phyloP scores from a whole-genome alignment of 2,113 vertebrate species.

The Sylvilagus bachmani region DNA sequence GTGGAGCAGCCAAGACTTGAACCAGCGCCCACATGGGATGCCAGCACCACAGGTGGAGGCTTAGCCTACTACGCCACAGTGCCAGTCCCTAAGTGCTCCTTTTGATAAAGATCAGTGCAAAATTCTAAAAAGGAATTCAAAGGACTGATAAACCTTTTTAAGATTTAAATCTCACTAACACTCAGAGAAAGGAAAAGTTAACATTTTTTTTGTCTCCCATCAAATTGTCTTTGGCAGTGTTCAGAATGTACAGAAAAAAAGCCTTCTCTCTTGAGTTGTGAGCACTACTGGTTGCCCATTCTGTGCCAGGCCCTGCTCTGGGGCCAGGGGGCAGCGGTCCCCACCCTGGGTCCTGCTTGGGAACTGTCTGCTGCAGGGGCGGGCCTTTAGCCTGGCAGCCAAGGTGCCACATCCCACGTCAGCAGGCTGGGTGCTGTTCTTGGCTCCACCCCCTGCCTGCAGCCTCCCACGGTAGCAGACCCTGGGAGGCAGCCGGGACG shows the following conservation, averaged over 20 bases:
- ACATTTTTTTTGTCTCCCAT: neutral
- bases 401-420: too few species aligned
- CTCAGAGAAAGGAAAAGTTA: neutral
- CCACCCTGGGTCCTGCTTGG: neutral
- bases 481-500: too few species aligned
- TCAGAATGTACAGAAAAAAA: neutral
- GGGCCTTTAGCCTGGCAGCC: too few species aligned
- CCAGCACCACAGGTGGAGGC: too few species aligned
- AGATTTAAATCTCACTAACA: neutral
- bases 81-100: neutral
- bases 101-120: neutral
- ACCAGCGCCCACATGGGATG: too few species aligned
- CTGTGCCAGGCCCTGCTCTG: neutral
- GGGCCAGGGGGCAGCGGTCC: neutral
- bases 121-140: conserved; percentile 17
- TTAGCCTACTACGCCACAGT: too few species aligned
- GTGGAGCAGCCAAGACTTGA: too few species aligned
- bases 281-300: neutral
- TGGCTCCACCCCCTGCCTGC: too few species aligned
- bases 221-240: neutral
- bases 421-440: too few species aligned
- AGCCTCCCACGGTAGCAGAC: too few species aligned
- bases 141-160: neutral
- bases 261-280: neutral
- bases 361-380: too few species aligned